Conservation (phyloP, 2,797 vertebrate genomes). For the Jordanella pulchra region DNA sequence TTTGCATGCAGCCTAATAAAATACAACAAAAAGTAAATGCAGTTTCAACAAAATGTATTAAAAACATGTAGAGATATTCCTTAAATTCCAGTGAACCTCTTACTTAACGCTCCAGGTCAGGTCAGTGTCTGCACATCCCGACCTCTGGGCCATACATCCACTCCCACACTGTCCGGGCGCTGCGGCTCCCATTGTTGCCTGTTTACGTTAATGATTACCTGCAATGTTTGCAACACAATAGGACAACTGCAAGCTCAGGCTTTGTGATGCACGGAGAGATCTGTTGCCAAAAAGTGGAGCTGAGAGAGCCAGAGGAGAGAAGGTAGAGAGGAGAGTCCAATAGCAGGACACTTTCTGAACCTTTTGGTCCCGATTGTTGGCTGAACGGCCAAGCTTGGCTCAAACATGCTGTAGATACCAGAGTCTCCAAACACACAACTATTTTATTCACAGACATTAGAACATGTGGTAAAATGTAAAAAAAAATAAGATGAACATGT, state of each 20-base stretch:
- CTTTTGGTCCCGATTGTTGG: constrained; percentile 10
- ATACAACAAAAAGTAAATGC: not conserved
- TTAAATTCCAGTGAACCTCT: not conserved
- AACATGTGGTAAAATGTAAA: not conserved
- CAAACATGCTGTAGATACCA: not conserved
- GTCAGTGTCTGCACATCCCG: not conserved
- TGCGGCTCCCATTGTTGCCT: constrained; percentile 70
- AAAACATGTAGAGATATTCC: not conserved
- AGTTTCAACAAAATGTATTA: not conserved
- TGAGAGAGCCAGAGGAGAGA: constrained; percentile 39
- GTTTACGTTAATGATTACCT: constrained; percentile 84
- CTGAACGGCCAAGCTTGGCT: constrained; percentile 1
- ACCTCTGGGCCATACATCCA: constrained; percentile 23
- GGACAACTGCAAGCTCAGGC: constrained; percentile 56
- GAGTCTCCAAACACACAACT: not conserved
- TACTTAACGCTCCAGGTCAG: not conserved
- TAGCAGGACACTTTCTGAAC: constrained; percentile 31
- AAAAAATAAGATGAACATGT: not conserved
- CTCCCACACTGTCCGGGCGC: constrained; percentile 48
- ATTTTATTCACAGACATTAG: no score
- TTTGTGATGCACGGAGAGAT: constrained; percentile 75
- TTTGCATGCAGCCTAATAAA: not conserved
- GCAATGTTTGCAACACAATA: constrained; percentile 73
- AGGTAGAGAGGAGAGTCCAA: constrained; percentile 27
- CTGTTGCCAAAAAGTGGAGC: constrained; percentile 73